Evolutionary conservation across 2,888 invertebrate species (phyloP), one percentile per base, ranked within the genome.

Genomic region (Helicoverpa assulta): DNA sequence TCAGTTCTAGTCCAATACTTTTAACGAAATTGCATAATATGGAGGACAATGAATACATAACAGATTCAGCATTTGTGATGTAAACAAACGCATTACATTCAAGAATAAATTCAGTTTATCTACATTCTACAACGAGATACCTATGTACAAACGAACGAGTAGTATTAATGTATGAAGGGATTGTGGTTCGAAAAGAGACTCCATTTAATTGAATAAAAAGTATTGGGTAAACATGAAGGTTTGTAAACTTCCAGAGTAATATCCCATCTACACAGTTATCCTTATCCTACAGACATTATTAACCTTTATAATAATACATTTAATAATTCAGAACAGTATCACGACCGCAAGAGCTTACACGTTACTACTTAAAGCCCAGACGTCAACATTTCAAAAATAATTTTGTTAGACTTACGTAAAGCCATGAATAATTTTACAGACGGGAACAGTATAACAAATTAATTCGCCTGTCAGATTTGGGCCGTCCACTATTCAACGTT

Each of bases 391-490:
- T 18, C 6, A 47, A 73, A 60, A 57, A 67, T 18, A 56, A 40
- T 40, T 12, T 2, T 53, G 56, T 50, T 52, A 57, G 19, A 60
- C 40, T 69, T 21, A 21, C 37, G 21, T 52, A 60, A 69, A 57
- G 29, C 37, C 54, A 60, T 64, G 62, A 70, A 71, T 67, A 43
- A 65, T 55, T 63, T 71, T 56, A 55, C 47, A 54, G 61, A 60
- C 69, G 65, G 62, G 47, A 67, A 51, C 50, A 60, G 67, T 67
- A 64, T 63, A 73, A 73, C 72, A 68, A 77, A 81, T 70, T 60
- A 76, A 81, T 83, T 79, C 73, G 67, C 71, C 76, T 80, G 80
- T 83, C 81, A 78, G 73, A 74, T 81, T 83, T 75, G 53, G 66
- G 43, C 73, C 62, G 78, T 76, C 82, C 73, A 82, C 82, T 75